Conservation (phyloP, 2,113 vertebrate species). For the Circaetus cinerascens region DNA sequence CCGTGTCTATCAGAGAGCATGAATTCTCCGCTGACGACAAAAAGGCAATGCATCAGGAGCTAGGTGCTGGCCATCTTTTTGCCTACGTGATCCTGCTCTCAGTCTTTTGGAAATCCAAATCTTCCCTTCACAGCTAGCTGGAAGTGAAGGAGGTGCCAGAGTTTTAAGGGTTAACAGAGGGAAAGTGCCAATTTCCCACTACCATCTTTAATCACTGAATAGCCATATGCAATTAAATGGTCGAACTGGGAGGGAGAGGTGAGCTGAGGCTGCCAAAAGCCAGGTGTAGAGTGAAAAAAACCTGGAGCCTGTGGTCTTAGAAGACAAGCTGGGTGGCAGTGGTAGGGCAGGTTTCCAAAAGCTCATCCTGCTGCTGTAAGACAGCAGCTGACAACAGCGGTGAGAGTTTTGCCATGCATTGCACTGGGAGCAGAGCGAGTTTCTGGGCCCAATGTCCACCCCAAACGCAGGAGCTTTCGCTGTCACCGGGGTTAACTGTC, state of each 20-base stretch:
- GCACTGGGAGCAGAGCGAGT: not conserved
- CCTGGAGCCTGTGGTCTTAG: not conserved
- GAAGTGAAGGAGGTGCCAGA: not conserved
- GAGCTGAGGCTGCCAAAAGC: not conserved
- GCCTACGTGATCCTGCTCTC: not conserved
- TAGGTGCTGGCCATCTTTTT: not conserved
- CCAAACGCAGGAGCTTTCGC: not conserved
- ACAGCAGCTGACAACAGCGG: not conserved
- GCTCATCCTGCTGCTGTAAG: not conserved
- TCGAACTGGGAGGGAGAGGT: accelerated
- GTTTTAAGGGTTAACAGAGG: not conserved
- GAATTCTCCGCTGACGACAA: not conserved
- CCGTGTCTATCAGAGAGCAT: not conserved
- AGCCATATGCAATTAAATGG: not conserved
- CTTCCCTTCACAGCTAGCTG: not conserved
- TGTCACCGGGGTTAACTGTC: not conserved
- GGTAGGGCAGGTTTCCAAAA: not conserved
- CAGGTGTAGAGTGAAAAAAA: not conserved
- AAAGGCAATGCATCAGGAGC: not conserved
- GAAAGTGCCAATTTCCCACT: not conserved
- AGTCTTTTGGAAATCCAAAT: not conserved
- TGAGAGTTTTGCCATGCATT: not conserved
- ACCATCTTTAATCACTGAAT: not conserved
- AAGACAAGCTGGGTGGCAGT: not conserved
- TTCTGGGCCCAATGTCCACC: not conserved